These are phyloP conservation scores for Lypha dubia DNA, from an alignment of 2,888 invertebrate genomes.

Conservation along the genomic window DNA sequence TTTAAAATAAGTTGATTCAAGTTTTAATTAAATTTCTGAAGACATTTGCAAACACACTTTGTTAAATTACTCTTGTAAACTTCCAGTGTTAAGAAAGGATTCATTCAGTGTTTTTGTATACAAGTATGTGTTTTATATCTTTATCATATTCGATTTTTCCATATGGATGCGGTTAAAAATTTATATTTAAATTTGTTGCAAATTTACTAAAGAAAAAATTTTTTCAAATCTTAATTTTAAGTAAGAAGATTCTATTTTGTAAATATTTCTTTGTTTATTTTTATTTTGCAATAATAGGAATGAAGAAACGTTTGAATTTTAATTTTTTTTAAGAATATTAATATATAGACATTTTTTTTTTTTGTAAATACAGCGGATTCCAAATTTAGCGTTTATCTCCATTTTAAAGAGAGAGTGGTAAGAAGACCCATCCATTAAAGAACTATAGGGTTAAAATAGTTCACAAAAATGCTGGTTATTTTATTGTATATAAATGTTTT, in stretches of 20 bases:
- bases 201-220: conserved; percentile 9
- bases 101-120: neutral
- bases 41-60: conserved; percentile 54
- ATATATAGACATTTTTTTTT: too few species aligned
- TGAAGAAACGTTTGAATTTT: too few species aligned
- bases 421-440: too few species aligned
- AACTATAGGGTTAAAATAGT: too few species aligned
- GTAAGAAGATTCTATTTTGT: neutral
- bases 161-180: conserved; percentile 16
- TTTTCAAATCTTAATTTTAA: conserved; percentile 19
- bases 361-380: too few species aligned
- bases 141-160: neutral
- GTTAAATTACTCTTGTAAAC: conserved; percentile 26
- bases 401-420: too few species aligned
- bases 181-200: neutral
- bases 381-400: too few species aligned
- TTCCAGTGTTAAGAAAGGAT: conserved; percentile 1
- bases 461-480: too few species aligned
- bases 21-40: conserved; percentile 63
- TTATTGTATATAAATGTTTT: too few species aligned
- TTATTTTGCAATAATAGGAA: too few species aligned
- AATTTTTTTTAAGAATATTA: too few species aligned
- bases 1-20: conserved; percentile 49
- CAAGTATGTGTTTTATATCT: neutral
- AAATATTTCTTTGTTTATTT: conserved; percentile 4